Evolutionary conservation across 2,113 vertebrate species (phyloP).

Genomic region (Pipa parva): DNA sequence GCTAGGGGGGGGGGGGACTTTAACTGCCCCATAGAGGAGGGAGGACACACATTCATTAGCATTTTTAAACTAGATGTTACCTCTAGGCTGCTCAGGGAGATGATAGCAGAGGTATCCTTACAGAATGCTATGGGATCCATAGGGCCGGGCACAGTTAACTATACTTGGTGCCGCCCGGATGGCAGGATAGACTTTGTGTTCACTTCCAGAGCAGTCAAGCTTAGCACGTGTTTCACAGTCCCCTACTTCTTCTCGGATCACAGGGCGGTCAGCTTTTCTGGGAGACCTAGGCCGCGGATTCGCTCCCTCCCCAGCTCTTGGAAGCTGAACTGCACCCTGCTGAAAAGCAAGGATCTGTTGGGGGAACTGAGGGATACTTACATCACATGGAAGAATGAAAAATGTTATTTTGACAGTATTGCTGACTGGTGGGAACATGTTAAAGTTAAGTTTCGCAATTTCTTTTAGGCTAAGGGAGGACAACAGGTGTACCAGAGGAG

Average conservation of each 20-base stretch:
- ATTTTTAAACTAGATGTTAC: too few relatives aligned
- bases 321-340: not conserved
- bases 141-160: not conserved
- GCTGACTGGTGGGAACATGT: not conserved
- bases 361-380: not conserved
- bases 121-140: not conserved
- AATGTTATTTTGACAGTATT: not conserved
- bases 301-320: not conserved
- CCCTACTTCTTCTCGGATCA: not conserved
- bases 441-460: not conserved
- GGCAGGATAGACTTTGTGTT: not conserved
- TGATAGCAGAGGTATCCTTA: not conserved
- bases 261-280: not conserved
- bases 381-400: not conserved
- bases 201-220: not conserved
- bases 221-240: not conserved
- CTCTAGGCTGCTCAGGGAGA: not conserved
- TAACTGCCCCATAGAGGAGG: not conserved
- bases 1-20: conserved; percentile 1
- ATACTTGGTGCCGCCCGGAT: not conserved
- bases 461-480: conserved; percentile 2
- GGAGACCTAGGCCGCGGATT: not conserved
- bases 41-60: not conserved
- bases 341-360: not conserved
- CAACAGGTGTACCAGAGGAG: not conserved